Evolutionary conservation across 2,797 vertebrate species (phyloP).

Genomic region (Cheirogaleus major): DNA sequence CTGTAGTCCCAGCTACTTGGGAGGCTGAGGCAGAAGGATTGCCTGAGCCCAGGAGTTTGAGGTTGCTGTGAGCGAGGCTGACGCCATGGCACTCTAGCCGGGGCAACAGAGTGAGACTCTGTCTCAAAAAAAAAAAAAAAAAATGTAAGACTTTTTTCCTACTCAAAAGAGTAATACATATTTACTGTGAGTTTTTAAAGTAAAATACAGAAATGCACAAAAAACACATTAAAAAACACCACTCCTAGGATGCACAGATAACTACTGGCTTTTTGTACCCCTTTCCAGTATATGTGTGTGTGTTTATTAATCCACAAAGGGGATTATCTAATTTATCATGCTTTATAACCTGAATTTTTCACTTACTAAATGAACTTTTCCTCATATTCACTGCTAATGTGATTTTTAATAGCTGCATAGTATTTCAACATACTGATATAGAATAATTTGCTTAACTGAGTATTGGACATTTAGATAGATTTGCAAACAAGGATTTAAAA

Average conservation of each 20-base stretch:
- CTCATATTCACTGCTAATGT: not conserved
- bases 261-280: not conserved
- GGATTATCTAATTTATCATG: not conserved
- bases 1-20: no score
- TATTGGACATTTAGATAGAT: not conserved
- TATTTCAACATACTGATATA: not conserved
- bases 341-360: slow-evolving; percentile 21
- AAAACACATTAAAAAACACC: not conserved
- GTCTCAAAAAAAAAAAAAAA: no score
- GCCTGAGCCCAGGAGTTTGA: no score
- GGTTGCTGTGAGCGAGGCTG: no score
- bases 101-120: no score
- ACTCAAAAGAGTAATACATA: not conserved
- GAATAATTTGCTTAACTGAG: not conserved
- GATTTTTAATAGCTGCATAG: not conserved
- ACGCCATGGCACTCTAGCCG: no score
- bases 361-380: not conserved
- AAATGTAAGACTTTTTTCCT: not conserved
- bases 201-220: not conserved
- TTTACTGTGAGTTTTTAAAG: not conserved
- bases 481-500: not conserved
- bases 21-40: no score
- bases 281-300: not conserved
- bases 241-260: not conserved
- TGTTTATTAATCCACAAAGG: not conserved